A percentile compares a stretch with the other conserved stretches of the same genome.
Evolutionary conservation across 1,140 invertebrate genomes (phyloP).

Genomic region (Caenorhabditis remanei): DNA sequence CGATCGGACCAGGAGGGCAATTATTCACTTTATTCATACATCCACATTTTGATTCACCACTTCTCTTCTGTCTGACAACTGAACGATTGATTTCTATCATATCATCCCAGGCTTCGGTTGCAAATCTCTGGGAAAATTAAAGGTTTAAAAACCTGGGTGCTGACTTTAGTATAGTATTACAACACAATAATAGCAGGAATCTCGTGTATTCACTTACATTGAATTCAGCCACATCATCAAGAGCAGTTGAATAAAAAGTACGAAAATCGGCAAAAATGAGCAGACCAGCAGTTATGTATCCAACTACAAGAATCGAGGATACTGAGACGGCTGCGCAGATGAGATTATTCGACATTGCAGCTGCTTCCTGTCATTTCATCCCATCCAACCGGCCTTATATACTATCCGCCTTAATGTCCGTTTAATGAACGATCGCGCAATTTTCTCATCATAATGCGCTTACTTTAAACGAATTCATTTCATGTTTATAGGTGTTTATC

Average conservation of each 20-base stretch:
- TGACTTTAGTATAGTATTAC: neutral
- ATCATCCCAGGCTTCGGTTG: constrained; percentile 38
- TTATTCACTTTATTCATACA: constrained; percentile 43
- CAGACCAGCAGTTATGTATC: constrained; percentile 35
- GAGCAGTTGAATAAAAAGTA: constrained; percentile 16
- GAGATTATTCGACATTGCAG: constrained; percentile 38
- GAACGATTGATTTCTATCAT: constrained; percentile 50
- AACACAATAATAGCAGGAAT: neutral
- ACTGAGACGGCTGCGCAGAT: constrained; percentile 44
- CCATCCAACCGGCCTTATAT: constrained; percentile 34
- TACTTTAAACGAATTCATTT: constrained; percentile 52
- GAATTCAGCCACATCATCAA: constrained; percentile 34
- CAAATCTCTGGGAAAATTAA: constrained; percentile 15
- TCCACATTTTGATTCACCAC: constrained; percentile 47
- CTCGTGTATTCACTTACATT: neutral
- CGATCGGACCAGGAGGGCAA: constrained; percentile 9
- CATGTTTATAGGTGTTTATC: constrained; percentile 50
- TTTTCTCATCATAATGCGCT: constrained; percentile 39
- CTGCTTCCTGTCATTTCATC: neutral
- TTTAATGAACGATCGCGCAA: constrained; percentile 52
- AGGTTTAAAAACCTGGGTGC: too few relatives aligned
- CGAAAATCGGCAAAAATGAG: constrained; percentile 48
- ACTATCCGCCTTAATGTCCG: neutral
- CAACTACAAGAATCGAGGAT: constrained; percentile 27
- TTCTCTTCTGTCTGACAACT: constrained; percentile 41